phyloP scores from a whole-genome alignment of 92 coral and sea anemone species.

The Micromussa lordhowensis region DNA sequence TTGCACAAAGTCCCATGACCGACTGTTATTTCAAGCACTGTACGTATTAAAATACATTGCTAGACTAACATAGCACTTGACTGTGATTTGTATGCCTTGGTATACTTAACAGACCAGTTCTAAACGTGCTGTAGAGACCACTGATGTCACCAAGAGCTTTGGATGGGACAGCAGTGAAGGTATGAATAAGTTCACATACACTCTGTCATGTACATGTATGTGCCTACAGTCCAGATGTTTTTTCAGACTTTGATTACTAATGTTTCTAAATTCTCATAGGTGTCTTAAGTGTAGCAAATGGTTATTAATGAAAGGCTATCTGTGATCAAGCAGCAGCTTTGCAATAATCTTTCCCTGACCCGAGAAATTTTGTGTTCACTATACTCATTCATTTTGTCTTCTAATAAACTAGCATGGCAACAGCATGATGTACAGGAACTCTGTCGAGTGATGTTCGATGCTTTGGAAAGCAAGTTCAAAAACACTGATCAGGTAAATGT shows the following conservation, averaged over 20 bases:
- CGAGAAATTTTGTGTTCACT: neutral
- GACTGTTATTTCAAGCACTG: neutral
- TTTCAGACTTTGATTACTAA: neutral
- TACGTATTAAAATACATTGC: neutral
- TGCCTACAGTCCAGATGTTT: neutral
- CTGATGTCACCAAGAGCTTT: constrained; percentile 98
- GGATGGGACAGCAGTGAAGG: constrained; percentile 99
- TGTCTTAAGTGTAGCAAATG: neutral
- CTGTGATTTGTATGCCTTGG: neutral
- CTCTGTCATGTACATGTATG: neutral
- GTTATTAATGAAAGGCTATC: too few relatives aligned
- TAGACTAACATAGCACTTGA: neutral
- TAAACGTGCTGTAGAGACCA: constrained; percentile 95
- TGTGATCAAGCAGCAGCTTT: too few relatives aligned
- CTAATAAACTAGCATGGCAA: constrained; percentile 87
- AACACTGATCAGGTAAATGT: constrained; percentile 85
- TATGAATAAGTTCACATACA: neutral
- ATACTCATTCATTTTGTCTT: neutral
- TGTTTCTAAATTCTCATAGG: neutral
- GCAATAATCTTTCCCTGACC: neutral
- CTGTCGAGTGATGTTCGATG: constrained; percentile 98
- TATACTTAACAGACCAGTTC: constrained; percentile 74
- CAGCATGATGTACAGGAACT: constrained; percentile 97
- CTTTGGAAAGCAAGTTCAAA: constrained; percentile 90
- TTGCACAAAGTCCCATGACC: too few relatives aligned